A percentile compares a stretch with the other conserved stretches of the same genome.
Conservation (phyloP, 2,888 invertebrate species). For the Amaurobius ferox region DNA sequence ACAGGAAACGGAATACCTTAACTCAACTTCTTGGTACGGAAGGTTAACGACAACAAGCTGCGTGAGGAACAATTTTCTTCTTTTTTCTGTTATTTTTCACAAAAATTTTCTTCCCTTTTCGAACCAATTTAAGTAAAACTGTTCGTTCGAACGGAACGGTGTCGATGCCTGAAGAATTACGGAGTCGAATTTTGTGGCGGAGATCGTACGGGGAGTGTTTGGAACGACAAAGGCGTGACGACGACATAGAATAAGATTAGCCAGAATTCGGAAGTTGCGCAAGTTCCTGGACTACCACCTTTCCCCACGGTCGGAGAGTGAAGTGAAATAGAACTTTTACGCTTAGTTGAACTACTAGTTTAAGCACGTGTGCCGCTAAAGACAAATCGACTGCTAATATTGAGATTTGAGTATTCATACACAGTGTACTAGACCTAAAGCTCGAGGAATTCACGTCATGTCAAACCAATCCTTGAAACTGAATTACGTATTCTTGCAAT, state of each 20-base stretch:
- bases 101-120: slow-evolving; percentile 5
- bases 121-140: slow-evolving; percentile 26
- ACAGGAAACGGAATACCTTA: slow-evolving; percentile 19
- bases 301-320: neutral
- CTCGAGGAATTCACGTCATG: too few species aligned
- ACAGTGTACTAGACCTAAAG: too few species aligned
- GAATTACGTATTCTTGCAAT: too few species aligned
- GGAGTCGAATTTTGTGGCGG: neutral
- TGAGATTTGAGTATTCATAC: too few species aligned
- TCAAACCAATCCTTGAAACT: too few species aligned
- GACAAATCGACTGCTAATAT: neutral
- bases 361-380: neutral
- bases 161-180: slow-evolving; percentile 23
- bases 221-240: slow-evolving; percentile 15
- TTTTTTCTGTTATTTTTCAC: neutral
- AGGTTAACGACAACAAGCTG: slow-evolving; percentile 21
- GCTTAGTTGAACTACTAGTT: slow-evolving; percentile 14
- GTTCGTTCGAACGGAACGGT: slow-evolving; percentile 30
- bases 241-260: slow-evolving; percentile 2
- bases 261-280: slow-evolving; percentile 19
- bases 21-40: slow-evolving; percentile 17
- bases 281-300: slow-evolving; percentile 28
- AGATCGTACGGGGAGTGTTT: slow-evolving; percentile 21
- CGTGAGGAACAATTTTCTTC: slow-evolving; percentile 27
- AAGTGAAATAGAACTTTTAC: slow-evolving; percentile 16